Conservation (phyloP, 2,888 invertebrate species). For the Melieria crassipennis region DNA sequence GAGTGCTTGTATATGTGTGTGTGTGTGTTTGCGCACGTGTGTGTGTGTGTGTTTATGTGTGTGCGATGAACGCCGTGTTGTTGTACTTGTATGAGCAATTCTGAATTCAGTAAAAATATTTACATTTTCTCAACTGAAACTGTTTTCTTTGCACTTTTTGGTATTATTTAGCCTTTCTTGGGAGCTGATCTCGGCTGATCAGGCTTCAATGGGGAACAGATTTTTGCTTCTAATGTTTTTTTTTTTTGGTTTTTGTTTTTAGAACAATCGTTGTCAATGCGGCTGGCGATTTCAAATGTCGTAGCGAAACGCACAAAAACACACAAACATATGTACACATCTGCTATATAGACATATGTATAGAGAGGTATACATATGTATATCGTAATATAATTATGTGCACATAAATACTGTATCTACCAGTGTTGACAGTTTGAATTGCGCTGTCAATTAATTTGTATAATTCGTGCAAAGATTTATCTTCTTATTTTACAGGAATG, state of each 20-base stretch:
- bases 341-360: too few relatives aligned
- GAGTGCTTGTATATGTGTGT: not conserved
- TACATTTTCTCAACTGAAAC: slow-evolving; percentile 26
- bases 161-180: not conserved
- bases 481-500: too few relatives aligned
- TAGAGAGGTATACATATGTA: too few relatives aligned
- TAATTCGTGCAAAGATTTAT: too few relatives aligned
- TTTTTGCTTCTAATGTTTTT: not conserved
- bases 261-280: not conserved
- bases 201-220: not conserved
- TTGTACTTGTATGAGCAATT: slow-evolving; percentile 22
- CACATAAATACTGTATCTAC: too few relatives aligned
- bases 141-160: not conserved
- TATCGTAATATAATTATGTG: too few relatives aligned
- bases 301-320: slow-evolving; percentile 1
- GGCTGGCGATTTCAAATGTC: slow-evolving; percentile 5
- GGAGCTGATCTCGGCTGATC: too few relatives aligned
- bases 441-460: too few relatives aligned
- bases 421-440: too few relatives aligned
- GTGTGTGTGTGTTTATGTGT: not conserved
- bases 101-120: slow-evolving; percentile 30
- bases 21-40: not conserved
- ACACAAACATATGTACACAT: too few relatives aligned
- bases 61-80: not conserved
- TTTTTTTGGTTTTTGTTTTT: slow-evolving; percentile 20